Evolutionary conservation across 1,140 invertebrate genomes (phyloP), one percentile per base, ranked within the genome.

Genomic region (Drosophila nannoptera): DNA sequence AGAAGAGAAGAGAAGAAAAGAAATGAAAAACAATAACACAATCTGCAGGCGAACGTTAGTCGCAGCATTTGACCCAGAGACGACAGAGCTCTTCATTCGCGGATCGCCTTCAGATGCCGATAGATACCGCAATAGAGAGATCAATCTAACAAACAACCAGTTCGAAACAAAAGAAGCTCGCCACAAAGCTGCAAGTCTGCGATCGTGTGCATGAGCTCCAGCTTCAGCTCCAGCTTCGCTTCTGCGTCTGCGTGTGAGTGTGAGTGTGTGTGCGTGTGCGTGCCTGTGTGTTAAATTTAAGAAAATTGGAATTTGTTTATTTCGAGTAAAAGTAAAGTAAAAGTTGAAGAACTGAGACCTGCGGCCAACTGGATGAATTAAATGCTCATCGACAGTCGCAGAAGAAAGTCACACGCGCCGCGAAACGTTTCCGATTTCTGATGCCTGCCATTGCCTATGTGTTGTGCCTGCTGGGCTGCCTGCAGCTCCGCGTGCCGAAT

Each of bases 141-240:
- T 84, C 80, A 83, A 83, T 58, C 50, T 55, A 35, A 38, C 52
- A 14, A 68, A 59, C 75, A 77, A 68, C 76, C 73, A 77, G 81
- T 86, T 86, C 69, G 77, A 53, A 75, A 78, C 72, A 75, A 84
- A 84, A 84, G 71, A 84, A 75, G 78, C 70, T 75, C 43, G 43
- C 36, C 36, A 60, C 50, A 68, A 56, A 73, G 42, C 58, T 56
- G 36, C 11, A 12, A 46, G 16, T 50, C 9, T 45, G 40, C 50
- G 45, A 29, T 32, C 40, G 50, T 48, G 35, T 65, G 49, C 61
- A 29, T 0, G 40, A 59, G 12, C 73, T 63, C 8, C 65, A 53
- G 9, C 73, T 52, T 0, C 61, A 66, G 4, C 62, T 54, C 1
- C 66, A 62, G 8, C 7, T 54, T 5, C 67, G 16, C 50, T 12